Conservation (phyloP, 2,113 vertebrate species). For the Antigone vipio region DNA sequence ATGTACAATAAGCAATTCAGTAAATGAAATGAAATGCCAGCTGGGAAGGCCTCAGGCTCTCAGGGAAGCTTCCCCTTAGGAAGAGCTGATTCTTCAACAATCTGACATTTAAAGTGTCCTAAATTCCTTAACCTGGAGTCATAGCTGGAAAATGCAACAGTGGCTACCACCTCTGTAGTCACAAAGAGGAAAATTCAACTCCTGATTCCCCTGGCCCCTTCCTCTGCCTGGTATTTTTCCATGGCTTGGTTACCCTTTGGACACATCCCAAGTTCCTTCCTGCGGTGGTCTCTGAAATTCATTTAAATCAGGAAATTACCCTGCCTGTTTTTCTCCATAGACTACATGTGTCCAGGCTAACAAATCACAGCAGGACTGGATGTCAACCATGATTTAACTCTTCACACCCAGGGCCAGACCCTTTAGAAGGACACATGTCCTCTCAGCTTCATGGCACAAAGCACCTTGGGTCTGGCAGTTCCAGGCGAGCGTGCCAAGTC, state of each 20-base stretch:
- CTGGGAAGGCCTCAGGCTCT: neutral
- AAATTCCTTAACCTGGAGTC: neutral
- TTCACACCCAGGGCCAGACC: neutral
- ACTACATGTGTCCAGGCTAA: constrained; percentile 27
- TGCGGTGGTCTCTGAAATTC: constrained; percentile 66
- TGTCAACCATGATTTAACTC: constrained; percentile 46
- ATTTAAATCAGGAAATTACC: constrained; percentile 66
- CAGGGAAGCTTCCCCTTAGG: neutral
- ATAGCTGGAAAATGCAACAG: neutral
- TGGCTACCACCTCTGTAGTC: neutral
- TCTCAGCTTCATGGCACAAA: neutral
- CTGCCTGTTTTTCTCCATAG: constrained; percentile 62
- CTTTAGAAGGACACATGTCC: neutral
- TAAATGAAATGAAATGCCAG: neutral
- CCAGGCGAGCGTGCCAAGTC: neutral
- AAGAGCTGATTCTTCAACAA: constrained; percentile 4
- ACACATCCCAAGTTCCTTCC: constrained; percentile 62
- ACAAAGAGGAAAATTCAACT: neutral
- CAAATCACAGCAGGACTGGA: constrained; percentile 39
- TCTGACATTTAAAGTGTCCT: neutral
- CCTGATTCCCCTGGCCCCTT: neutral
- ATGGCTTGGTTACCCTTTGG: constrained; percentile 55
- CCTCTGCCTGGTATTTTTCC: constrained; percentile 62
- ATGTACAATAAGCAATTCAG: neutral
- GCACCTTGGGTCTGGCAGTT: no score